Evolutionary conservation across 1,140 invertebrate species (phyloP), one percentile per base, ranked within the genome.

Genomic region (Sesamia nonagrioides): DNA sequence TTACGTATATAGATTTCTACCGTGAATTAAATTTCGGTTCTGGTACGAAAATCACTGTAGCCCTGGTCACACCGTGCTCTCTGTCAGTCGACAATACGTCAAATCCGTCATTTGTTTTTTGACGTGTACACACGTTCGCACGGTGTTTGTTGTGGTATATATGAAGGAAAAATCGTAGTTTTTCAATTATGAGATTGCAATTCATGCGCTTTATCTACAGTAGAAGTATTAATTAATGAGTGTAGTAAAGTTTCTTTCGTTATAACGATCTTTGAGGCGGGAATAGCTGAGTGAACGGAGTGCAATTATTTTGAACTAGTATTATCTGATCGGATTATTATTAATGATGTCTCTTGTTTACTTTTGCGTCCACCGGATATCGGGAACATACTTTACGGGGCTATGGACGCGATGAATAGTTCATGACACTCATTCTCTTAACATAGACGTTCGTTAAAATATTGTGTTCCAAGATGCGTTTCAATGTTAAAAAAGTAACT

Each of bases 401-500:
- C n/a, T 68, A 68, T 77, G 74, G 60, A 77, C 50, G 45, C 40
- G 74, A 40, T 77, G 54, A 77, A 33, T 52, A 0, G 15, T 52
- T 17, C 60, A 21, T 66, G 35, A 77, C 27, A 40, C 8, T 52
- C 6, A 40, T 17, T 66, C 18, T 77, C n/a, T 54, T n/a, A n/a
- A 13, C 21, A 56, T 27, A 75, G 50, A 40, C 27, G 35, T 40
- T 56, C 5, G 33, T n/a, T 54, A 17, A 54, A 77, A 21, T 33
- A 21, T 15, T 15, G 52, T 21, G 8, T 42, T 61, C 72, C 79
- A 91, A 84, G 82, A 92, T 92, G 91, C 90, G 91, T 78, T 58
- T 89, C 37, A 91, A 92, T 81, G 73, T 90, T 54, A 84, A 87
- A 60, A 92, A 87, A 85, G 63, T 90, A 45, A 83, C 84, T 13